Evolutionary conservation across 1,140 invertebrate genomes (phyloP), one percentile per base, ranked within the genome.

Genomic region (Lithobius niger): DNA sequence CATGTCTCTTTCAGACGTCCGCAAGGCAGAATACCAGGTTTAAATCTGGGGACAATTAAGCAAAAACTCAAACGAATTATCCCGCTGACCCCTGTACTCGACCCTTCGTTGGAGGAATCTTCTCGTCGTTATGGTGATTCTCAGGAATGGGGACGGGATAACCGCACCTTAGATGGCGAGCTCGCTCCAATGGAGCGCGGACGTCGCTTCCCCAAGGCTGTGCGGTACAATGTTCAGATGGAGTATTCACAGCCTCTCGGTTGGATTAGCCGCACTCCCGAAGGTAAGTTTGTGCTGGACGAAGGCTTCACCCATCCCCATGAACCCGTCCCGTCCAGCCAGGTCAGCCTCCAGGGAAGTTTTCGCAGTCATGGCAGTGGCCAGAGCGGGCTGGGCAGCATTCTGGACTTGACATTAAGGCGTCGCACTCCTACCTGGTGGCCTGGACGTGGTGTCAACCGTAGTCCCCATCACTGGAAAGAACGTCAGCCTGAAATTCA

Each of bases 1-100:
- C n/a, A n/a, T n/a, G n/a, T n/a, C n/a, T n/a, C n/a, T n/a, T n/a
- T n/a, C 75, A 88, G 86, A 86, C 80, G 82, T 85, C 83, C 85
- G 82, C 81, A 86, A 84, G 80, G 85, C 85, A 77, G 86, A 88
- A 81, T 88, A 88, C 84, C 86, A 86, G 83, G 86, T 88, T 73
- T 88, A 80, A 84, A 77, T 69, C 25, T 59, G n/a, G 51, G 45
- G 22, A 48, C 55, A 24, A 22, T 57, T 18, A 36, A 40, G 4
- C 43, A 27, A 10, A 55, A 50, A 49, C 45, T 55, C 19, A 55
- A 51, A 4, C 44, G 45, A n/a, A 15, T 49, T n/a, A 28, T 40
- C 13, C 45, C 45, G 6, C 45, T 55, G 44, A 27, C 45, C 31
- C 45, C 25, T 4, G 26, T n/a, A 27, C 24, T 50, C 19, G 19